Percentiles rank a stretch among this genome's conserved stretches.
These are phyloP conservation scores for Drosophila auraria DNA, from an alignment of 1,140 invertebrate genomes.

Conservation along the genomic window DNA sequence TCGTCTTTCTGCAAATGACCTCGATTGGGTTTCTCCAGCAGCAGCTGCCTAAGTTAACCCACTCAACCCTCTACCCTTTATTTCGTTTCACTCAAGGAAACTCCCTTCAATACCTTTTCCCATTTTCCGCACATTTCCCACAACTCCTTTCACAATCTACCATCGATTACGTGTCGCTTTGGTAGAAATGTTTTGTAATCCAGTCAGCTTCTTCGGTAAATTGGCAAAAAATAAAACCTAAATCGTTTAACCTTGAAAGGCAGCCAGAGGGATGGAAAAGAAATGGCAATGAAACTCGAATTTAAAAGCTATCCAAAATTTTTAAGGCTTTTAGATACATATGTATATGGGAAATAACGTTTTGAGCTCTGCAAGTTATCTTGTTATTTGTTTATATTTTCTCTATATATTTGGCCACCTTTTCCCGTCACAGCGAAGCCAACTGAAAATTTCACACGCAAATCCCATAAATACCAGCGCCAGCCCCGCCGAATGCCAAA, in stretches of 20 bases:
- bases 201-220: constrained; percentile 47
- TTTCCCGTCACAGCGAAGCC: constrained; percentile 11
- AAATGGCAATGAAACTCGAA: not conserved
- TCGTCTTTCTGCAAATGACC: constrained; percentile 15
- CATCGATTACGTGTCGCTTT: constrained; percentile 46
- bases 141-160: constrained; percentile 22
- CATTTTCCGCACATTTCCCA: constrained; percentile 19
- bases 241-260: constrained; percentile 68
- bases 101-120: not conserved
- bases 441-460: constrained; percentile 68
- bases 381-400: constrained; percentile 11
- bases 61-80: constrained; percentile 2
- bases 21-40: constrained; percentile 6
- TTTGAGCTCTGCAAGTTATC: not conserved
- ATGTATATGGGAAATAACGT: not conserved
- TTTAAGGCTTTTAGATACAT: not conserved
- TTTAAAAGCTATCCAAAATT: not conserved
- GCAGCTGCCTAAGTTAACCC: constrained; percentile 7
- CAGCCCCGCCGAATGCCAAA: constrained; percentile 67
- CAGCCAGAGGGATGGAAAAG: not conserved
- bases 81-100: not conserved
- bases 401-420: constrained; percentile 36
- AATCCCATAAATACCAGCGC: constrained; percentile 74
- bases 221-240: constrained; percentile 29
- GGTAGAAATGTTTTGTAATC: constrained; percentile 38